Evolutionary conservation across 2,888 invertebrate genomes (phyloP), one percentile per base, ranked within the genome.

Genomic region (Synanthedon formicaeformis): DNA sequence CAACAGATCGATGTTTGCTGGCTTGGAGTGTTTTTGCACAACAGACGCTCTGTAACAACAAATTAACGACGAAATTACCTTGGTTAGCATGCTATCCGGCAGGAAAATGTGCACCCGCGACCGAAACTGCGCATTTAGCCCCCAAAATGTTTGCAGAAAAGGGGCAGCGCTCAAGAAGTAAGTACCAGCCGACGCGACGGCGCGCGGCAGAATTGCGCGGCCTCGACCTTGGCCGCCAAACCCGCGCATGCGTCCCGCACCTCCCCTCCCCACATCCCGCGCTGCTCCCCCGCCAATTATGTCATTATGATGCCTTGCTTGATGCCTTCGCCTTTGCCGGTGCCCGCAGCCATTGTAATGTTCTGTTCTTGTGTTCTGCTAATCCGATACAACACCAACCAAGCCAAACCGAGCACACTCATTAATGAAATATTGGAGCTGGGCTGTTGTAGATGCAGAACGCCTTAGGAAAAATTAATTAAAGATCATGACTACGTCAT

Each of bases 191-290:
- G 74, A 75, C 71, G 79, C 84, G 83, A 75, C 83, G 82, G 85
- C 78, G 83, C 83, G 84, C 84, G 82, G 83, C 76, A 61, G 84
- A 85, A 78, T 86, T 81, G 81, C 76, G 69, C 78, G 81, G 75
- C 87, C 85, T 86, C 86, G 86, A 86, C 87, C 87, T 87, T 87
- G 87, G 87, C 87, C 87, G 84, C 81, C 86, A 87, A 86, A 86
- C 77, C 66, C 75, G 86, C 87, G 86, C 86, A 85, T 84, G 86
- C 86, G 84, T 72, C 78, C 78, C 80, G 78, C 79, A 67, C 63
- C 75, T 57, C 71, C 71, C 72, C 62, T 62, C 61, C 60, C 56
- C 59, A 65, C 57, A 65, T 58, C 57, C 63, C 61, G 60, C 60
- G 52, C 55, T 60, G 56, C 66, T 67, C 70, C 73, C 71, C 75